phyloP scores from a whole-genome alignment of 1,140 invertebrate genomes.

The Brachionus angularis region DNA sequence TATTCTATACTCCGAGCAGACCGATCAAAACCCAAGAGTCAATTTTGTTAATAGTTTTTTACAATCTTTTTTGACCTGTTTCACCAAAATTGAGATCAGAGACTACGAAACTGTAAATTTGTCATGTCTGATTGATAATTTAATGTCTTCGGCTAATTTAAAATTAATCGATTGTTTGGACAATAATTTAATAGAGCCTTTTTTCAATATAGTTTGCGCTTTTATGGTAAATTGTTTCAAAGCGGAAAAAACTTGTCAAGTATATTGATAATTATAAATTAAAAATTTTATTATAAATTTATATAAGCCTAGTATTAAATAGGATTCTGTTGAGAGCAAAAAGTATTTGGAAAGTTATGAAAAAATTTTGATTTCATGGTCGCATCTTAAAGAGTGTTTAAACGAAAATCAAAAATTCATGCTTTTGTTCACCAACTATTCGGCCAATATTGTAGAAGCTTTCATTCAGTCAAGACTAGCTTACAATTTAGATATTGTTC shows the following conservation, averaged over 20 bases:
- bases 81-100: background rate
- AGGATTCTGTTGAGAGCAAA: slow-evolving; percentile 8
- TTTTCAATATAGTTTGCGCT: background rate
- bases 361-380: slow-evolving; percentile 34
- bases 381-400: slow-evolving; percentile 7
- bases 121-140: slow-evolving; percentile 19
- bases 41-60: background rate
- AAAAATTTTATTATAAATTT: background rate
- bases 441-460: slow-evolving; percentile 13
- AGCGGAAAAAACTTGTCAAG: slow-evolving; percentile 9
- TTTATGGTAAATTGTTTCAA: slow-evolving; percentile 43
- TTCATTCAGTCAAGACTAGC: slow-evolving; percentile 14
- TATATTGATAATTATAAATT: background rate
- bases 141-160: background rate
- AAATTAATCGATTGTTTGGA: background rate
- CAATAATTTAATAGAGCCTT: background rate
- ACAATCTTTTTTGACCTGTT: slow-evolving; percentile 1
- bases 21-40: background rate
- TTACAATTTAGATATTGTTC: slow-evolving; percentile 2
- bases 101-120: slow-evolving; percentile 33
- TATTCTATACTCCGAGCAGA: slow-evolving; percentile 20
- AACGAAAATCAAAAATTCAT: background rate
- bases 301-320: background rate
- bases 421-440: slow-evolving; percentile 17
- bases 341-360: slow-evolving; percentile 42